Base-by-base conservation (phyloP, 2,113 vertebrate genomes). In the Callipepla californica region DNA sequence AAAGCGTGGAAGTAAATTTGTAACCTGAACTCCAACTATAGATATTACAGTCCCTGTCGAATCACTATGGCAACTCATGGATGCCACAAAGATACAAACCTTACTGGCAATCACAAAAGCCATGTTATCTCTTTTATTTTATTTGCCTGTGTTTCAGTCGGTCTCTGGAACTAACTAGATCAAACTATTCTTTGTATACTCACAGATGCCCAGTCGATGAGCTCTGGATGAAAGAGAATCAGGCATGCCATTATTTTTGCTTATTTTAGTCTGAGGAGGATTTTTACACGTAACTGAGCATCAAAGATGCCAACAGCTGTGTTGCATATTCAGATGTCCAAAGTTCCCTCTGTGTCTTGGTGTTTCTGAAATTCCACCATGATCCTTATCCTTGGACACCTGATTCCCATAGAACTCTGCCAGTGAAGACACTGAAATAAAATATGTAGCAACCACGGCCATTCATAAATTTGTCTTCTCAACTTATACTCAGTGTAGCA, bases 1-100 rank as follows among this genome's bases (percentile, higher is more conserved):
- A 68, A 68, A 21, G 26, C 45, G 38, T 76, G 45, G 45, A 90
- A 92, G 68, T 32, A 80, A 77, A 75, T 68, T 58, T 82, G 36
- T 65, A 86, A 55, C n/a, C 44, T 78, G 61, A 80, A 38, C 51
- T 90, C 66, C 51, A 86, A 32, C 79, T 86, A 40, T 23, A 85
- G 16, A 13, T 83, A n/a, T 45, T 73, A 42, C 36, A 1, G 4
- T 25, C 28, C 0, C 51, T 3, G 9, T 57, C 51, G 18, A 62
- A 91, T 95, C 72, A 40, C 94, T 89, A 58, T 91, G 87, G 87
- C 55, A 96, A 94, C 91, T 21, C 13, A 12, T 6, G 36, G 72
- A 68, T 91, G 59, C 68, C 68, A 77, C 42, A 30, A 63, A 83
- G 59, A 50, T 67, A 32, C 76, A 70, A 90, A 44, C 44, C 14